These are phyloP conservation scores for Artemia sp. DNA, from an alignment of 2,888 invertebrate species.

Conservation along the genomic window DNA sequence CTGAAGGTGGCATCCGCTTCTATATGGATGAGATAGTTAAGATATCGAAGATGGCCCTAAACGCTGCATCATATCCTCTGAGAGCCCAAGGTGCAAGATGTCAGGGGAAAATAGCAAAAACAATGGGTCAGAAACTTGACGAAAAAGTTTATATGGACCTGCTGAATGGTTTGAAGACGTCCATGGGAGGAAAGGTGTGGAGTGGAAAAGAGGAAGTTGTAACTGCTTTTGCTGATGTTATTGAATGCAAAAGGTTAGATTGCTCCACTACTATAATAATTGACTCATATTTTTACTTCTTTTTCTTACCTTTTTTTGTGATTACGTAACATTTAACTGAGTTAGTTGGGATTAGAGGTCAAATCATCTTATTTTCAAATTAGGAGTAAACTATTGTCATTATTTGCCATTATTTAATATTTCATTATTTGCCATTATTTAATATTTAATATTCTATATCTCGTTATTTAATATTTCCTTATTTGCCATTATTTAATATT, in stretches of 20 bases:
- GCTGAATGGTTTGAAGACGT: background rate
- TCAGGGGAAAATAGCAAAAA: background rate
- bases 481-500: no score
- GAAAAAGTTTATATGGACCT: background rate
- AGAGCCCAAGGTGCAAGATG: conserved; percentile 48
- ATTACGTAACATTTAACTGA: no score
- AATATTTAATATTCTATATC: no score
- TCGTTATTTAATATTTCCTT: no score
- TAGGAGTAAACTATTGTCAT: no score
- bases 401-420: no score
- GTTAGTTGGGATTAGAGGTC: no score
- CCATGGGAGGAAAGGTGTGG: conserved; percentile 4
- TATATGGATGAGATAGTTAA: conserved; percentile 53
- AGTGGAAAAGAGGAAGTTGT: background rate
- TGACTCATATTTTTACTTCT: no score
- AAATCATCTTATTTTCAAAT: no score
- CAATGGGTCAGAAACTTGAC: conserved; percentile 10
- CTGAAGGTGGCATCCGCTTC: conserved; percentile 59
- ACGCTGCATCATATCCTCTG: conserved; percentile 68
- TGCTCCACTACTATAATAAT: no score
- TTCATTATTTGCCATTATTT: no score
- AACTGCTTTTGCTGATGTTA: background rate
- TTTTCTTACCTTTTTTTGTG: no score
- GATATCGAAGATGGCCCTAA: conserved; percentile 50
- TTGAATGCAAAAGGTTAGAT: background rate